phyloP scores from a whole-genome alignment of 2,888 invertebrate species.

The Callimorpha dominula region DNA sequence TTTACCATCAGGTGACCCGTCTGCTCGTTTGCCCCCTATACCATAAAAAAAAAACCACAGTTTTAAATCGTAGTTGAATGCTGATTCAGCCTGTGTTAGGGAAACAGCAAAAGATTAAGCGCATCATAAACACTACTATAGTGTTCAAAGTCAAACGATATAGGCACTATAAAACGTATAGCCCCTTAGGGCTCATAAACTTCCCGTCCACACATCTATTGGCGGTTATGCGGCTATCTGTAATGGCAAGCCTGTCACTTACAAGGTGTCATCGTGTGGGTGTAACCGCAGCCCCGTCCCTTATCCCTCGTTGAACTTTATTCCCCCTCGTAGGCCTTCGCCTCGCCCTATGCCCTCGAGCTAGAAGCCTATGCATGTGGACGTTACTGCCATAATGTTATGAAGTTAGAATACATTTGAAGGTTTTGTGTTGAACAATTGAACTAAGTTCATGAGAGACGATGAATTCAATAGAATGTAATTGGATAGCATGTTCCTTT shows the following conservation, averaged over 20 bases:
- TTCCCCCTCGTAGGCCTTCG: slow-evolving; percentile 32
- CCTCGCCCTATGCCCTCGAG: slow-evolving; percentile 39
- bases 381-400: slow-evolving; percentile 22
- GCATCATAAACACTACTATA: neutral
- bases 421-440: neutral
- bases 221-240: slow-evolving; percentile 42
- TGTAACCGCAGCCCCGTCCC: slow-evolving; percentile 55
- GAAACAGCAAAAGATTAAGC: neutral
- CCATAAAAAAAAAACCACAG: too few relatives aligned
- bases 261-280: slow-evolving; percentile 65
- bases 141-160: slow-evolving; percentile 4
- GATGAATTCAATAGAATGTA: neutral
- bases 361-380: slow-evolving; percentile 34
- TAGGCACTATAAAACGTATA: slow-evolving; percentile 1
- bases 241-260: slow-evolving; percentile 45
- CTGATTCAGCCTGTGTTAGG: too few relatives aligned
- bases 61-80: too few relatives aligned
- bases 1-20: too few relatives aligned
- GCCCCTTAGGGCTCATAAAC: slow-evolving; percentile 29
- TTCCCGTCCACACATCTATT: slow-evolving; percentile 28
- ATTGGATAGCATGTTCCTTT: neutral
- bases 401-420: slow-evolving; percentile 14
- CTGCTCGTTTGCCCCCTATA: too few relatives aligned
- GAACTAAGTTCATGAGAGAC: neutral
- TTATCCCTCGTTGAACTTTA: slow-evolving; percentile 23